These are phyloP conservation scores for Saguinus imperator DNA, from an alignment of 2,113 vertebrate genomes.

Conservation along the genomic window DNA sequence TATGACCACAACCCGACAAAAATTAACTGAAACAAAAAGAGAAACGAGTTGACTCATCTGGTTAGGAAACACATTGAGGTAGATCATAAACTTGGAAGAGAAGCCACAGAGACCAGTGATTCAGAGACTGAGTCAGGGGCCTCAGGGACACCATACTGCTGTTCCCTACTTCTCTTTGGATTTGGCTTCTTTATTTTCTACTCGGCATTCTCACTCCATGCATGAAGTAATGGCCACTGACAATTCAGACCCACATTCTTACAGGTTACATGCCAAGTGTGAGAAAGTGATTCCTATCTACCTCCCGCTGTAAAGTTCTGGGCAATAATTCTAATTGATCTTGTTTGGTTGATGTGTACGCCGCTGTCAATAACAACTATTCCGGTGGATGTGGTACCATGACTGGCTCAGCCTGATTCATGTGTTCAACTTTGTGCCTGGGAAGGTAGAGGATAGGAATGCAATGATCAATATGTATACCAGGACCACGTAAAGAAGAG, in stretches of 20 bases:
- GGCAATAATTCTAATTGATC: neutral
- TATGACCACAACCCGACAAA: neutral
- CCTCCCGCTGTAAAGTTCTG: neutral
- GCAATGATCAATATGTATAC: neutral
- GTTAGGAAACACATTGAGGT: neutral
- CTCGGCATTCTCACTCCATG: neutral
- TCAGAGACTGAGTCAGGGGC: neutral
- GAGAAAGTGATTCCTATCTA: neutral
- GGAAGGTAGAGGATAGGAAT: neutral
- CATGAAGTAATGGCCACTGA: neutral
- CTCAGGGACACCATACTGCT: neutral
- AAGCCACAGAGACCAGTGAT: neutral
- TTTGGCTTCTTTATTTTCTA: neutral
- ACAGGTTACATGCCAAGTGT: neutral
- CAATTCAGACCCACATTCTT: neutral
- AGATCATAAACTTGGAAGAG: neutral
- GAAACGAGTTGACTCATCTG: slow-evolving; percentile 1
- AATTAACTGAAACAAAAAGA: neutral
- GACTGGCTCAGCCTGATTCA: neutral
- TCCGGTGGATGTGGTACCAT: neutral
- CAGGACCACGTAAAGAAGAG: neutral
- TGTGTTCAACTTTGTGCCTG: neutral
- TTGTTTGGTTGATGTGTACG: neutral
- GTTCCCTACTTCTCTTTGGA: neutral
- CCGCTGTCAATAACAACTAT: neutral